A percentile compares a stretch with the other conserved stretches of the same genome.
phyloP scores from a whole-genome alignment of 2,797 vertebrate species.

The Enteromius trimaculatus region DNA sequence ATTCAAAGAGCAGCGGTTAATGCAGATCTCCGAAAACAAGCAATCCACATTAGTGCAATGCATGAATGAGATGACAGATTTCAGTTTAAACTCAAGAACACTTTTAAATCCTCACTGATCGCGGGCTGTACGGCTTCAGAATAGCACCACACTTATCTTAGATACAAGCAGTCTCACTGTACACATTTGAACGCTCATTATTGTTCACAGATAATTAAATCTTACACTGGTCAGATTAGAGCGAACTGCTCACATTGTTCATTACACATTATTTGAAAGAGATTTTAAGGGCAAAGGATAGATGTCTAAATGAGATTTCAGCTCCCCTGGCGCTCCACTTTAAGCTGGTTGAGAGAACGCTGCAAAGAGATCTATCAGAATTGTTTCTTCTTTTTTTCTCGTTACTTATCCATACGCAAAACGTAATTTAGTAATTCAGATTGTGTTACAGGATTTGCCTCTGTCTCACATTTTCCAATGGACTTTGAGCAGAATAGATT shows the following conservation, averaged over 20 bases:
- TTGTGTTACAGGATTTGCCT: conserved; percentile 15
- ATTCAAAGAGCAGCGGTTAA: neutral
- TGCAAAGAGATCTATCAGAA: conserved; percentile 35
- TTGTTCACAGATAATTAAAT: conserved; percentile 42
- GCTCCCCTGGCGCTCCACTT: conserved; percentile 17
- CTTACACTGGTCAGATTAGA: conserved; percentile 22
- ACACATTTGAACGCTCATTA: neutral
- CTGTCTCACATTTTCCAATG: neutral
- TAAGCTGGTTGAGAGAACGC: conserved; percentile 1
- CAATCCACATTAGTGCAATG: neutral
- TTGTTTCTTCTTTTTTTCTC: neutral
- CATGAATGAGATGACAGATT: conserved; percentile 1
- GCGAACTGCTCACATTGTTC: conserved; percentile 30
- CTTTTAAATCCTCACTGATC: conserved; percentile 42
- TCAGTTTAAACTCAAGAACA: conserved; percentile 11
- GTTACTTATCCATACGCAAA: conserved; percentile 4
- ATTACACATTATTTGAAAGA: conserved; percentile 47
- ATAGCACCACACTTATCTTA: conserved; percentile 3
- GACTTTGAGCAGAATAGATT: conserved; percentile 2
- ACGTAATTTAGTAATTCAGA: conserved; percentile 4
- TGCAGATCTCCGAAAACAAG: conserved; percentile 11
- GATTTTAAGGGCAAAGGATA: conserved; percentile 48
- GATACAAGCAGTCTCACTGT: conserved; percentile 6
- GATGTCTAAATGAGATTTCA: conserved; percentile 47
- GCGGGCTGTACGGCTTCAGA: conserved; percentile 57